phyloP scores from a whole-genome alignment of 2,797 vertebrate genomes.

The Tapera naevia region DNA sequence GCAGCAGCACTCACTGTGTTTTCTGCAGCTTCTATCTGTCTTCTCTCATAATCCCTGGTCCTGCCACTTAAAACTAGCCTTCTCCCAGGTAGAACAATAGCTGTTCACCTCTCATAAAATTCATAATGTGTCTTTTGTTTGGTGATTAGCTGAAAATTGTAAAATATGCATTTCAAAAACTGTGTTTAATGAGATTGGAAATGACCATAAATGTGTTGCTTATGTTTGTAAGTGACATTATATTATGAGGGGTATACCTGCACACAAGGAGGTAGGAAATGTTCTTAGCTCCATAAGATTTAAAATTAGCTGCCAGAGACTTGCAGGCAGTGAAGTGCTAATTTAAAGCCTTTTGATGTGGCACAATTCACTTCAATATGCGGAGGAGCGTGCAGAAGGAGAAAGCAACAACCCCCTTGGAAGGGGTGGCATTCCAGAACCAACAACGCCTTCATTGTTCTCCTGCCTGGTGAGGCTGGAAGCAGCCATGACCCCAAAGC shows the following conservation, averaged over 20 bases:
- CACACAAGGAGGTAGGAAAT: not conserved
- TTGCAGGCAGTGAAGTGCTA: slow-evolving; percentile 20
- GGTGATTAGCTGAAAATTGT: not conserved
- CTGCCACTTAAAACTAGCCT: not conserved
- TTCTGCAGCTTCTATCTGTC: not conserved
- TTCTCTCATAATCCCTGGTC: not conserved
- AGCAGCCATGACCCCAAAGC: slow-evolving; percentile 43
- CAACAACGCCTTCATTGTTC: slow-evolving; percentile 69
- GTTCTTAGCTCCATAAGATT: not conserved
- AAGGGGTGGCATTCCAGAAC: not conserved
- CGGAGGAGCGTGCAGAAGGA: not conserved
- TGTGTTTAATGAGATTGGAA: not conserved
- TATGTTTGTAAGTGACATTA: not conserved
- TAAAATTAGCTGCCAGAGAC: slow-evolving; percentile 18
- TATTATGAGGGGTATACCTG: not conserved
- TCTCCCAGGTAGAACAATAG: not conserved
- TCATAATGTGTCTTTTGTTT: fast-evolving
- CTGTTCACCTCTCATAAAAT: not conserved
- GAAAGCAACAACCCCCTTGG: not conserved
- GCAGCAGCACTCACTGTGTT: not conserved
- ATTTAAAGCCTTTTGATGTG: slow-evolving; percentile 53
- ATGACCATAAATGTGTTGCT: fast-evolving
- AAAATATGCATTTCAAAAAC: not conserved
- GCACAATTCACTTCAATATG: not conserved
- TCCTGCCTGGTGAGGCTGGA: slow-evolving; percentile 33